Evolutionary conservation across 2,888 invertebrate species (phyloP).

Genomic region (Nesidiocoris tenuis): DNA sequence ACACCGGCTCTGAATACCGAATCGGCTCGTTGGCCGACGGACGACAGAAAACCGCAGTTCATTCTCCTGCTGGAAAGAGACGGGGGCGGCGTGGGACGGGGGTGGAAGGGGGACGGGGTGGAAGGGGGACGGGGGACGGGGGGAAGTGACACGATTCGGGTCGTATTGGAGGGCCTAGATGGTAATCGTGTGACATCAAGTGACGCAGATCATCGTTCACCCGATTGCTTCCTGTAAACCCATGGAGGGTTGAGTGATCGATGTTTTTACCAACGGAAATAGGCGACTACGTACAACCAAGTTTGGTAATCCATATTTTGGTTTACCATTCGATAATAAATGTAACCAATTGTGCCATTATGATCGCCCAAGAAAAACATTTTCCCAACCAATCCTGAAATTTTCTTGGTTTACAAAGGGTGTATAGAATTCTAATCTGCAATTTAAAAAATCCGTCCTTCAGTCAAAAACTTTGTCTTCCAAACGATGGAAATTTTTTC

Average conservation of each 20-base stretch:
- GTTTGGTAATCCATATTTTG: background rate
- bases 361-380: background rate
- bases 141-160: background rate
- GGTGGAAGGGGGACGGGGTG: conserved; percentile 2
- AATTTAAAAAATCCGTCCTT: too few relatives aligned
- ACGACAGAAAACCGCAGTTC: conserved; percentile 12
- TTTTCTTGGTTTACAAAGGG: too few relatives aligned
- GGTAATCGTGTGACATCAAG: background rate
- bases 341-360: too few relatives aligned
- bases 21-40: conserved; percentile 21
- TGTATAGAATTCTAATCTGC: too few relatives aligned
- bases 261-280: too few relatives aligned
- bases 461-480: too few relatives aligned
- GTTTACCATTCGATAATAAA: background rate
- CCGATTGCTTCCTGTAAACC: too few relatives aligned
- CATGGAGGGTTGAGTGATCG: background rate
- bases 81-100: background rate
- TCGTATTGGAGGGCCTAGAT: background rate
- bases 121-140: background rate
- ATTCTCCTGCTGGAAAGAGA: background rate
- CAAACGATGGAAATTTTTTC: too few relatives aligned
- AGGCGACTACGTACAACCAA: too few relatives aligned
- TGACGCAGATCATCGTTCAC: background rate
- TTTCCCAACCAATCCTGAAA: too few relatives aligned
- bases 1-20: conserved; percentile 42